Percentiles rank a stretch among this genome's conserved stretches.
Conservation (phyloP, 2,113 vertebrate species). For the Equus przewalskii region DNA sequence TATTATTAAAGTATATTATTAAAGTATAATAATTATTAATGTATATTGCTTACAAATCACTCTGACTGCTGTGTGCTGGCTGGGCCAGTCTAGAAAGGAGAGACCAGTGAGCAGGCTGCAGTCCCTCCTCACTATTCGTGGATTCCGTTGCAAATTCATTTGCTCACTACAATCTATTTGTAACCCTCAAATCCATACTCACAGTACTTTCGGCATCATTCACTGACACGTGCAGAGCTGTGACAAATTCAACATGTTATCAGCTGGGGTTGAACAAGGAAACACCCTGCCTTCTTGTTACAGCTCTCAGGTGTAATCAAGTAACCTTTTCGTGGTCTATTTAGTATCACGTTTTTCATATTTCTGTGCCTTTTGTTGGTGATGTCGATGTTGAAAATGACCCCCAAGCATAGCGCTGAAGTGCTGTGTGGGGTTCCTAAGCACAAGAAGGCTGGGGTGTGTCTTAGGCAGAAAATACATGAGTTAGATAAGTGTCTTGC, state of each 20-base stretch:
- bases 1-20: fast-evolving
- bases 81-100: background rate
- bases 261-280: fast-evolving
- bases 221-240: fast-evolving
- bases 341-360: background rate
- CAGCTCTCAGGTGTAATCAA: background rate
- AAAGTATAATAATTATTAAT: too few relatives aligned
- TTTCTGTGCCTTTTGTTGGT: background rate
- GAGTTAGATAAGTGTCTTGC: background rate
- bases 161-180: fast-evolving
- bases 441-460: fast-evolving
- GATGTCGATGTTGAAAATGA: too few relatives aligned
- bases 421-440: background rate
- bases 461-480: background rate
- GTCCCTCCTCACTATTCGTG: fast-evolving
- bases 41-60: fast-evolving
- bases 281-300: background rate
- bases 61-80: background rate
- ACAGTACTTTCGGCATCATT: fast-evolving
- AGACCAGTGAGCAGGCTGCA: too few relatives aligned
- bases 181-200: fast-evolving
- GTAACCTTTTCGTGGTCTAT: fast-evolving
- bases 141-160: background rate
- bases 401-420: too few relatives aligned
- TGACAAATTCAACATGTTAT: too few relatives aligned